Evolutionary conservation across 2,113 vertebrate genomes (phyloP), one percentile per base, ranked within the genome.

Genomic region (Piprites chloris): DNA sequence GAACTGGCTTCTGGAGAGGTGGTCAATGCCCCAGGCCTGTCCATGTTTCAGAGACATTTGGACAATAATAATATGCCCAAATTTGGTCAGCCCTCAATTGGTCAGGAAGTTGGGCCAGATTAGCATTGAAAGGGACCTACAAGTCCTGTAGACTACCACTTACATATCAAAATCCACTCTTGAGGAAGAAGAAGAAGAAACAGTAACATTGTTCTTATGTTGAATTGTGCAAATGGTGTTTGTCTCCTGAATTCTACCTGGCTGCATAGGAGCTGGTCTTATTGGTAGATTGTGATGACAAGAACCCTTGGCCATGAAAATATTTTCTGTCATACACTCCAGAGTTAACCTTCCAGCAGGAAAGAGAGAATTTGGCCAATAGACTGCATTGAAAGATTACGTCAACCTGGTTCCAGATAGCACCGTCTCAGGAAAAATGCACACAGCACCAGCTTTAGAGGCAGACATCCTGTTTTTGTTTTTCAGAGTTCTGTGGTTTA

Each of bases 401-500:
- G 83, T 19, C 62, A 96, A 41, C 24, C 66, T 93, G 58, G 41
- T 82, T 26, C 20, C 69, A 66, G 62, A 91, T 33, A 85, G 49
- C 73, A 33, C 22, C 28, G 28, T 18, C 50, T 85, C 62, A 50
- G 62, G 41, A 61, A 91, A 89, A 87, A 85, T 23, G 67, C 1
- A 41, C 53, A 46, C 11, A 73, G 37, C 80, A 73, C 53, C 63
- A 83, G 63, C 71, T 73, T 55, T 42, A 89, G 76, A 73, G 49
- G 19, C 71, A 89, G 89, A 77, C 72, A 93, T 95, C 87, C 94
- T 93, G 85, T 63, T 93, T 87, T 96, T 96, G 78, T 85, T 97
- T 95, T 88, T 91, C 67, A 85, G 58, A 85, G 67, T 53, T 65
- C 55, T 91, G 89, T 95, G 78, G 89, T 87, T 89, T 76, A 46